Conservation (phyloP, 2,113 vertebrate species). For the Gobiocypris rarus region DNA sequence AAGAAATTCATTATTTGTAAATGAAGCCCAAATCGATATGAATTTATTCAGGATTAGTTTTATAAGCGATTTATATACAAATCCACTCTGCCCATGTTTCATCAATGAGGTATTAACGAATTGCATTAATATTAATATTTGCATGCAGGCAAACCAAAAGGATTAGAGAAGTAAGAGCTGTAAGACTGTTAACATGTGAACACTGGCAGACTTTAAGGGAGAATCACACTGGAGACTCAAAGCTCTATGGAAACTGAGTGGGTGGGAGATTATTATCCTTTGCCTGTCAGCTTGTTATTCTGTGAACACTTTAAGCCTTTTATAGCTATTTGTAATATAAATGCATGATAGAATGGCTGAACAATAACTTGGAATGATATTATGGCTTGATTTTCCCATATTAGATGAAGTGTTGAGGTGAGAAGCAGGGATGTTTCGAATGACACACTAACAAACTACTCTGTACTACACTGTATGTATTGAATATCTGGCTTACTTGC, state of each 20-base stretch:
- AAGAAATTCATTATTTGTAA: not conserved
- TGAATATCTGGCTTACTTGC: not conserved
- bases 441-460: too few species aligned
- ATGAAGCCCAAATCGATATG: not conserved
- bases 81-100: not conserved
- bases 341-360: not conserved
- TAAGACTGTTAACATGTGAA: not conserved
- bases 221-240: not conserved
- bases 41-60: not conserved
- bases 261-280: not conserved
- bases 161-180: not conserved
- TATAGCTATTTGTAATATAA: not conserved
- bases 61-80: not conserved
- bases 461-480: not conserved
- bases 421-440: not conserved
- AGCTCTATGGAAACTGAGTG: conserved; percentile 22
- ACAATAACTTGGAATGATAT: not conserved
- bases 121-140: not conserved
- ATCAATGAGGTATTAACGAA: not conserved
- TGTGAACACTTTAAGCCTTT: not conserved
- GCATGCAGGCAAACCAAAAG: not conserved
- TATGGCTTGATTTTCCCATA: not conserved
- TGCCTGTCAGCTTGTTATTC: conserved; percentile 24
- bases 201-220: not conserved
- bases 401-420: not conserved